Percentiles rank a stretch among this genome's conserved stretches.
These are phyloP conservation scores for Siphamia tubifer DNA, from an alignment of 2,113 vertebrate genomes.

Conservation along the genomic window DNA sequence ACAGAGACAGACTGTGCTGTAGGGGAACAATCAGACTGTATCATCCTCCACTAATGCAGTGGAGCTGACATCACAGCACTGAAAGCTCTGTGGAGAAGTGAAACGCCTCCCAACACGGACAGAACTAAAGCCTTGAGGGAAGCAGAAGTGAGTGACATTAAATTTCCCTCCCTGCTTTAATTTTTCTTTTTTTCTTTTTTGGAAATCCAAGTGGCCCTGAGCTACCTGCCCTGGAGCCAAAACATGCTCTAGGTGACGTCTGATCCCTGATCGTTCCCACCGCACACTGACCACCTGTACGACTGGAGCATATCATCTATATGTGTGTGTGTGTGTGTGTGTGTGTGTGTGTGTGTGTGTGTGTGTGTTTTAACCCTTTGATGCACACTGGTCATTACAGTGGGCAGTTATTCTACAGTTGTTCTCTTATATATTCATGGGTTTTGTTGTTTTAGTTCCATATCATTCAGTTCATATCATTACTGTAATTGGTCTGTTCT, in stretches of 20 bases:
- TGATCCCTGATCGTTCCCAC: conserved; percentile 23
- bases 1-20: no score
- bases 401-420: no score
- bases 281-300: conserved; percentile 37
- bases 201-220: conserved; percentile 9
- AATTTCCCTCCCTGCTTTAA: background rate
- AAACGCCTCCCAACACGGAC: background rate
- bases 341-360: no score
- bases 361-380: no score
- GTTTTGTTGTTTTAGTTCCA: no score
- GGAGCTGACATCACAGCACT: background rate
- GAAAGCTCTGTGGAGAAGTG: background rate
- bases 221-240: conserved; percentile 20
- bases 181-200: background rate
- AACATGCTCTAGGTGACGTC: conserved; percentile 32
- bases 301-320: conserved; percentile 45
- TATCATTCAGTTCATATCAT: no score
- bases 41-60: background rate
- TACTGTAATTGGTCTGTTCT: no score
- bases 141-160: background rate
- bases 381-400: no score
- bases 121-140: background rate
- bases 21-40: no score
- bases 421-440: no score
- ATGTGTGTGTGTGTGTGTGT: no score